These are phyloP conservation scores for Sebastes jordani DNA, from an alignment of 2,797 vertebrate genomes.

Conservation along the genomic window DNA sequence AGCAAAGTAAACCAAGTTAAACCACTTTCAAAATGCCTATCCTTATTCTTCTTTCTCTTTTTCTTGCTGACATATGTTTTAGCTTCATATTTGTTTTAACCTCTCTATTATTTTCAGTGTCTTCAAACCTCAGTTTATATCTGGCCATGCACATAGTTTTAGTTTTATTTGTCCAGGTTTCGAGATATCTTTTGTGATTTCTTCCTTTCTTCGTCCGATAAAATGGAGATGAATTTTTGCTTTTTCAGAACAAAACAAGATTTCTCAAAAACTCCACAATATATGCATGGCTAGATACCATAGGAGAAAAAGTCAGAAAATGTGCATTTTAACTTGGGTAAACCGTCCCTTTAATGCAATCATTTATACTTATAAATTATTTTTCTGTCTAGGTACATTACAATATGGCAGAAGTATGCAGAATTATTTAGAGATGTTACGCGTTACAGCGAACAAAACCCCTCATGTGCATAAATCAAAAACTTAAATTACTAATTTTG, in stretches of 20 bases:
- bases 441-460: fast-evolving
- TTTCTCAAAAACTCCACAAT: neutral
- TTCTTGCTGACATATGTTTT: neutral
- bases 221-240: neutral
- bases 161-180: neutral
- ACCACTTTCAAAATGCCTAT: neutral
- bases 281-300: neutral
- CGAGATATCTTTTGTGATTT: neutral
- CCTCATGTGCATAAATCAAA: neutral
- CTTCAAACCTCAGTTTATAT: neutral
- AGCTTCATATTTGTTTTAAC: neutral
- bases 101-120: neutral
- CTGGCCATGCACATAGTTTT: neutral
- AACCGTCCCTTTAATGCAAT: neutral
- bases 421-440: neutral
- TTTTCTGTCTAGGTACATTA: neutral
- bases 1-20: slow-evolving; percentile 4
- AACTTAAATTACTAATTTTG: neutral
- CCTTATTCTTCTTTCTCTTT: neutral
- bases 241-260: neutral
- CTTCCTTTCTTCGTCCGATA: neutral
- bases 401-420: neutral
- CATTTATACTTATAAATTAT: neutral
- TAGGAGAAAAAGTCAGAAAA: neutral
- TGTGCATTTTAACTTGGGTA: neutral